Conservation (phyloP, 2,113 vertebrate genomes). For the Chunga burmeisteri region DNA sequence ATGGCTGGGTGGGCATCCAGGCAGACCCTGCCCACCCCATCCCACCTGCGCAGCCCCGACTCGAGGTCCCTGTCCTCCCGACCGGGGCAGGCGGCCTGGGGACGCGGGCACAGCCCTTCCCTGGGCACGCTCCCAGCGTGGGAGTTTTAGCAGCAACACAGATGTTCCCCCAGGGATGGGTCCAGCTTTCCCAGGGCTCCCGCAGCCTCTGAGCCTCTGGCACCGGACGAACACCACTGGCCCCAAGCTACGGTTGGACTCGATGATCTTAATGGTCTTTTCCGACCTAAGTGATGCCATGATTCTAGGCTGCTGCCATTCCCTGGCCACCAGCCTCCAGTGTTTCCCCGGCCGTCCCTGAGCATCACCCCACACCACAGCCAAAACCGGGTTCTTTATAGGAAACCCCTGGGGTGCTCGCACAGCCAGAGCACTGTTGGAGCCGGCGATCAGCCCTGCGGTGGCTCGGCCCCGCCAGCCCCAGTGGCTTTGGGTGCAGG, state of each 20-base stretch:
- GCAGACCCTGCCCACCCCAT: background rate
- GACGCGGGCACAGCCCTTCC: background rate
- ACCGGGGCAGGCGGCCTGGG: too few relatives aligned
- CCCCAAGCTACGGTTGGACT: too few relatives aligned
- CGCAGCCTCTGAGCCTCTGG: background rate
- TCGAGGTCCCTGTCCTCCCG: background rate
- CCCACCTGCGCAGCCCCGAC: background rate
- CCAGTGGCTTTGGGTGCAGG: background rate
- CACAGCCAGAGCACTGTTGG: background rate
- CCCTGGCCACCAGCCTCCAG: too few relatives aligned
- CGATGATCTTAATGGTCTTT: too few relatives aligned
- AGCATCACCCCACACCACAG: background rate
- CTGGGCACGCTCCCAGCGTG: too few relatives aligned
- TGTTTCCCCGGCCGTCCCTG: too few relatives aligned
- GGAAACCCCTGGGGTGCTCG: background rate
- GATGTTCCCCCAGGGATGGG: too few relatives aligned
- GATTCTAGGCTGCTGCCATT: too few relatives aligned
- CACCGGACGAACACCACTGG: too few relatives aligned
- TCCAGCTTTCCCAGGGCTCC: background rate
- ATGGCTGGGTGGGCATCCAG: background rate
- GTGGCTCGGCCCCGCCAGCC: background rate
- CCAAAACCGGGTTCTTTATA: fast-evolving
- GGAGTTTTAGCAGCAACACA: too few relatives aligned
- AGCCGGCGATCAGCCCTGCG: background rate
- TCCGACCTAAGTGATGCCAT: too few relatives aligned